Percentiles rank a stretch among this genome's conserved stretches.
Evolutionary conservation across 2,113 vertebrate genomes (phyloP).

Genomic region (Coregonus clupeaformis): DNA sequence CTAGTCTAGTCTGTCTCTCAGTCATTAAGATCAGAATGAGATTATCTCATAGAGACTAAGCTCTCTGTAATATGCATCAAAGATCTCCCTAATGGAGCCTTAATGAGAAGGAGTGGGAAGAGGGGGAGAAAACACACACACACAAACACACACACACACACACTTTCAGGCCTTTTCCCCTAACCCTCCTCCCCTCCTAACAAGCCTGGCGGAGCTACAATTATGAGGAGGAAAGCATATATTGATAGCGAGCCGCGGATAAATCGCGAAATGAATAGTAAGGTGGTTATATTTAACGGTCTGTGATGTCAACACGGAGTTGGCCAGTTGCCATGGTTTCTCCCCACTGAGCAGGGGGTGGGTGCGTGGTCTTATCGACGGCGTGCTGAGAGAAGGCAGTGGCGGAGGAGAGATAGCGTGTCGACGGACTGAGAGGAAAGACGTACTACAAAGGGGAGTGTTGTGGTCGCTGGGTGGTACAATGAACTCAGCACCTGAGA

Average conservation of each 20-base stretch:
- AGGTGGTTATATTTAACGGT: slow-evolving; percentile 73
- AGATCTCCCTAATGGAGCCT: slow-evolving; percentile 36
- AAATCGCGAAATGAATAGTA: slow-evolving; percentile 69
- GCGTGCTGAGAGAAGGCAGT: not conserved
- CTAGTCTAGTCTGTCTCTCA: slow-evolving; percentile 7
- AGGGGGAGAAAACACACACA: not conserved
- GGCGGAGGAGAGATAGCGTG: not conserved
- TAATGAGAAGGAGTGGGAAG: slow-evolving; percentile 42
- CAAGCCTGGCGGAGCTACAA: slow-evolving; percentile 65
- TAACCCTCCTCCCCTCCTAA: slow-evolving; percentile 64
- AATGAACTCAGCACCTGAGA: not conserved
- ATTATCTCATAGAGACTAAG: slow-evolving; percentile 18
- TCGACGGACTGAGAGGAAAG: not conserved
- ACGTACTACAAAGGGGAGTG: not conserved
- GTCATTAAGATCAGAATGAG: slow-evolving; percentile 17
- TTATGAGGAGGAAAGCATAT: slow-evolving; percentile 73
- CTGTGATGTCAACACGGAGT: slow-evolving; percentile 73
- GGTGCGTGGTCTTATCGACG: slow-evolving; percentile 61
- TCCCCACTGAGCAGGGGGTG: slow-evolving; percentile 59
- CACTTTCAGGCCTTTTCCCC: slow-evolving; percentile 48
- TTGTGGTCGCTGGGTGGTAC: not conserved
- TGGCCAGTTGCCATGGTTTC: slow-evolving; percentile 74
- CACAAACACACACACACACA: slow-evolving; percentile 4
- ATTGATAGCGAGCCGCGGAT: slow-evolving; percentile 73
- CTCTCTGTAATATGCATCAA: slow-evolving; percentile 29